Evolutionary conservation across 2,797 vertebrate genomes (phyloP), one percentile per base, ranked within the genome.

Genomic region (Chromobotia macracanthus): DNA sequence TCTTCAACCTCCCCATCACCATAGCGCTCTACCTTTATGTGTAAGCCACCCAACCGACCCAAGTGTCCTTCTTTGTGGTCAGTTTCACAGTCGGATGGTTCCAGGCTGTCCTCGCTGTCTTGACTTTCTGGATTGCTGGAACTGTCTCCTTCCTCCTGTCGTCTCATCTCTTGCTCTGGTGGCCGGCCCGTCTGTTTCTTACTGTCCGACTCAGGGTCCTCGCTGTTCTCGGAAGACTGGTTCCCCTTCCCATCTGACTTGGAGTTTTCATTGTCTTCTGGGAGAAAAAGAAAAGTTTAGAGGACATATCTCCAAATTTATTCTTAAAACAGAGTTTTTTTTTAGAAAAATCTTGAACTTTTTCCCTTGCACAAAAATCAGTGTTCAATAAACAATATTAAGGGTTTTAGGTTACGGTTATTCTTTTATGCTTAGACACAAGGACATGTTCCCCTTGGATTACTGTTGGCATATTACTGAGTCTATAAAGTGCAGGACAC

Each of bases 81-180:
- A 55, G 86, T 92, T 89, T 99, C 97, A 4, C 93, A 96, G 84
- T 98, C 96, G 13, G 96, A 98, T 63, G 96, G 93, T 84, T 98
- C 98, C 88, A 96, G 94, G 86, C 97, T 98, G 92, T 98, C 96
- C 25, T 98, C 97, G 23, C 97, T 98, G 86, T 99, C 97, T 86
- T 96, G 97, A 90, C 97, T 98, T 90, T 98, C 97, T 0, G 95
- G 95, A 89, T 98, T 97, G 91, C 97, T 97, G 82, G 96, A 99
- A 89, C 96, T 98, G 89, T 96, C 96, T 65, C 94, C 96, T 58
- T 98, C 96, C 18, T 98, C 96, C 72, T 96, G 95, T 69, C 95
- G 95, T 88, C 96, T 95, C 95, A 95, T 95, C 86, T 98, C 96
- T 41, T 96, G 95, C 89, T 97, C 95, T 0, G 97, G 95, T 69